Conservation (phyloP, 2,888 invertebrate genomes). For the Hirudinaria manillensis region DNA sequence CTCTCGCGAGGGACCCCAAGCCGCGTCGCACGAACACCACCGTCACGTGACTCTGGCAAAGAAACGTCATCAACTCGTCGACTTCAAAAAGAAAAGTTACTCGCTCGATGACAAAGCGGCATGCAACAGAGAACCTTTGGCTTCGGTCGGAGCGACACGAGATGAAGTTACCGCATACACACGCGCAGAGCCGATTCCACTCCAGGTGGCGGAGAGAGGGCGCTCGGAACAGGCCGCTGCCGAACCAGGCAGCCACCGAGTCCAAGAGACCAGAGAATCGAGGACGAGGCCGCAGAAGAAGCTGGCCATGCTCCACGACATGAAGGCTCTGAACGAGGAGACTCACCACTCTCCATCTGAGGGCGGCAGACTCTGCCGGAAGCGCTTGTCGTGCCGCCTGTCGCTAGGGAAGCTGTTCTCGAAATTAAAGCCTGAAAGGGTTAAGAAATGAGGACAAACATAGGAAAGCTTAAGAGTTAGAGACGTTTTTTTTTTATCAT, state of each 20-base stretch:
- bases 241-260: not conserved
- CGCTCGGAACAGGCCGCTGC: not conserved
- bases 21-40: not conserved
- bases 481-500: too few species aligned
- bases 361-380: not conserved
- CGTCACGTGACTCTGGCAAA: conserved; percentile 18
- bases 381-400: conserved; percentile 16
- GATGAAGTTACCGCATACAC: not conserved
- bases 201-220: too few species aligned
- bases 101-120: conserved; percentile 34
- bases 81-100: conserved; percentile 34
- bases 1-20: not conserved
- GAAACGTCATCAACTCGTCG: conserved; percentile 25
- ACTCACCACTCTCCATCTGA: not conserved
- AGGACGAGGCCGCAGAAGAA: conserved; percentile 12
- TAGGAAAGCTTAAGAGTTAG: too few species aligned
- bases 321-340: conserved; percentile 29
- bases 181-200: not conserved
- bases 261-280: not conserved
- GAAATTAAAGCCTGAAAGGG: conserved; percentile 28
- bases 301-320: conserved; percentile 27
- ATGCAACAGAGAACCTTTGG: conserved; percentile 1
- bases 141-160: not conserved
- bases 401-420: conserved; percentile 27
- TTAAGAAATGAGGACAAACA: conserved; percentile 18